Base-by-base conservation (phyloP, 2,888 invertebrate genomes). In the Cerceris rybyensis region DNA sequence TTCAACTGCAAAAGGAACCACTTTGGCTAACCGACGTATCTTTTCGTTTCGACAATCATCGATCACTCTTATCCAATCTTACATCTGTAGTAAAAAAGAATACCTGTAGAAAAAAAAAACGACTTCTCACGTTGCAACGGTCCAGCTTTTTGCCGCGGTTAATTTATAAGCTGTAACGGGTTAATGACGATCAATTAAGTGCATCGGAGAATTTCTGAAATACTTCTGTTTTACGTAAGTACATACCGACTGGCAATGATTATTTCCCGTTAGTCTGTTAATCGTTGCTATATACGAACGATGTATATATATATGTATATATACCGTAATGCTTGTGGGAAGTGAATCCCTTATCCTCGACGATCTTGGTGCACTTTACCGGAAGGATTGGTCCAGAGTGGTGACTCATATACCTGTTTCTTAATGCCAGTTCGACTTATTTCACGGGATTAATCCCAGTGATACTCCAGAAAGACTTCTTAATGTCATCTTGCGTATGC, bases 331-430 rank as follows among this genome's bases (percentile, higher is more conserved):
- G n/a, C 28, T 70, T 54, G 69, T 61, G 69, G 60, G 69, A 70
- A 70, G 72, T 60, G 58, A 58, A 41, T 73, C 67, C 61, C 66
- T 66, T 75, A 70, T 75, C 61, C 55, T 13, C 50, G 41, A 60
- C 70, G 61, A 70, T 70, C 65, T 63, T 63, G 63, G 49, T 9
- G 58, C 63, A 63, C 52, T 69, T 69, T 69, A 52, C 64, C 61
- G 68, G 55, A 74, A 69, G 69, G 46, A 58, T 68, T 58, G 68
- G 57, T 64, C 67, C 64, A 46, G 58, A 52, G 49, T 59, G 65
- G 66, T 73, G 75, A 76, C 59, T 76, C 71, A 76, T 68, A 76
- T 68, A 76, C 68, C 71, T 69, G 68, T 72, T 75, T 64, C 64
- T 72, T 72, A 70, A 70, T 72, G 68, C 68, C 71, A 65, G 60